Percentiles rank a stretch among this genome's conserved stretches.
These are phyloP conservation scores for Pseudomyrmex sp. DNA, from an alignment of 1,140 invertebrate genomes.

Conservation along the genomic window DNA sequence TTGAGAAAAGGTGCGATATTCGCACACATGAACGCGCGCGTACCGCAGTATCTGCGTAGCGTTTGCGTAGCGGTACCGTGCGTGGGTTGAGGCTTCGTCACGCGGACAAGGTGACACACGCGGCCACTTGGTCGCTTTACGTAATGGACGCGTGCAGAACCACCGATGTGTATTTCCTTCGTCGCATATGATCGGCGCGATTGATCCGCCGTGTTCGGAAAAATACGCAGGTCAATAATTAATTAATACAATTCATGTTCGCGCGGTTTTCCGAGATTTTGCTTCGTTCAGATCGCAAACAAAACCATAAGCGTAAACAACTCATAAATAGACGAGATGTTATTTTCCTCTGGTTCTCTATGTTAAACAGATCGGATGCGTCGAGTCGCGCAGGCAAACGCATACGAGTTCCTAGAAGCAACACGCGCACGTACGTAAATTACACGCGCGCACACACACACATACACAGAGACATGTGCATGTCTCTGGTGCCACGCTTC, in stretches of 20 bases:
- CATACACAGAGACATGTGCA: background rate
- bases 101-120: constrained; percentile 76
- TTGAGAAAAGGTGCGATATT: constrained; percentile 10
- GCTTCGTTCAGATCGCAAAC: background rate
- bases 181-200: background rate
- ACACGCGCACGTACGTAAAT: background rate
- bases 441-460: background rate
- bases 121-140: constrained; percentile 67
- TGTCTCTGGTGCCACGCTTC: constrained; percentile 36
- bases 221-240: too few species aligned
- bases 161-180: constrained; percentile 11
- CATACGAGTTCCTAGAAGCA: constrained; percentile 40
- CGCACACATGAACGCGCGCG: constrained; percentile 2
- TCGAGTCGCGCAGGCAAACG: background rate
- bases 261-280: too few species aligned
- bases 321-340: background rate
- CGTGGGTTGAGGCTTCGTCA: constrained; percentile 69
- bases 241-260: too few species aligned
- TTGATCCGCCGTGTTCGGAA: background rate
- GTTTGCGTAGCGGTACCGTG: constrained; percentile 78
- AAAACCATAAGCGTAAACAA: background rate
- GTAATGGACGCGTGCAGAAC: constrained; percentile 61
- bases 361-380: background rate
- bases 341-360: background rate
- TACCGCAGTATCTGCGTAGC: constrained; percentile 57